Base-by-base conservation (phyloP, 2,888 invertebrate species). In the Eupithecia insigniata region DNA sequence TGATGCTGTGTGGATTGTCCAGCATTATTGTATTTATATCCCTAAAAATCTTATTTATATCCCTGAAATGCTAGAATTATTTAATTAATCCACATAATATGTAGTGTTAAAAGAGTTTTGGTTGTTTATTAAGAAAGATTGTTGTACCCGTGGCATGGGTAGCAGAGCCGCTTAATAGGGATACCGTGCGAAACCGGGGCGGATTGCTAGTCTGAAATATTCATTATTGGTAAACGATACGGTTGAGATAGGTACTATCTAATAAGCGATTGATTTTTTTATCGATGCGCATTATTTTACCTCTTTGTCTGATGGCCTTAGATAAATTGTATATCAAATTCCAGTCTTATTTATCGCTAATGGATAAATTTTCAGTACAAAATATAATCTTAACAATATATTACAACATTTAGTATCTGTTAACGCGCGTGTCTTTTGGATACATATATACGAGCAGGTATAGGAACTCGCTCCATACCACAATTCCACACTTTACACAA, bases 241-340 rank as follows among this genome's bases (percentile, higher is more conserved):
- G 22, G 10, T 26, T 55, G 1, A 55, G 26, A 55, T 55, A 55
- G 26, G 26, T 55, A 51, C 10, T 51, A 51, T 51, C 55, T 55
- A 34, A 36, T 51, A 51, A 51, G 12, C 55, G 26, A 26, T 55
- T 26, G 5, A 55, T 12, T 26, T 55, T n/a, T 55, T 55, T 55
- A 55, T 55, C 51, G 51, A 26, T 12, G 22, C 51, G 51, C 51
- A 55, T 26, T 55, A 55, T 26, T 55, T 55, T 55, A 22, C 22
- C 26, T 26, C 26, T 26, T 26, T 26, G 55, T 55, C 55, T n/a
- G 14, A 55, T 55, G 14, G 55, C 55, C 14, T 26, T 26, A 55
- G 55, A 55, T 55, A 26, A 55, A 26, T 26, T 55, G 1, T 46
- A 51, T 55, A 55, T 55, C 55, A 55, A 55, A 55, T 55, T 55